Percentiles rank a stretch among this genome's conserved stretches.
Evolutionary conservation across 2,113 vertebrate genomes (phyloP).

Genomic region (Colius striatus): DNA sequence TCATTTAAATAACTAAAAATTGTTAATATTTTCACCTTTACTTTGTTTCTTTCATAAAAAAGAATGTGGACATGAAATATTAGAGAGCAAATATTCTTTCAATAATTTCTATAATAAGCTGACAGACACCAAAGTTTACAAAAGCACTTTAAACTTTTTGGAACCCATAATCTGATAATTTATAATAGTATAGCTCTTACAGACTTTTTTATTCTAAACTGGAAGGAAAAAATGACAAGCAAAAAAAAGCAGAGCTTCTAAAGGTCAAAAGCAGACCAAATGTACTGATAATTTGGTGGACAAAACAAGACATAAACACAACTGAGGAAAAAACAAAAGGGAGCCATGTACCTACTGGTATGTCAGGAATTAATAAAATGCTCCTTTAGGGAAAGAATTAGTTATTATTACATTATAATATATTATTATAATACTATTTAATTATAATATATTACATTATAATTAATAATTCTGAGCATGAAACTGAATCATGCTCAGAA

Average conservation of each 20-base stretch:
- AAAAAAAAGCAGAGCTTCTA: not conserved
- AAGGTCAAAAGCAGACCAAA: not conserved
- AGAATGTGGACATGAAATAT: not conserved
- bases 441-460: not conserved
- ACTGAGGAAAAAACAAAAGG: not conserved
- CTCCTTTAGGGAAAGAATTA: not conserved
- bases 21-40: not conserved
- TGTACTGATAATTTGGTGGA: not conserved
- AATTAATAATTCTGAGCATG: not conserved
- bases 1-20: not conserved
- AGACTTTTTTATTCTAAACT: not conserved
- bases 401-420: not conserved
- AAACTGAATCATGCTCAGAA: not conserved
- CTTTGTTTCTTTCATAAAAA: not conserved
- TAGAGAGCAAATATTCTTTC: not conserved
- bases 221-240: not conserved
- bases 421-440: too few species aligned
- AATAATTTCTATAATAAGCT: not conserved
- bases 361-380: not conserved
- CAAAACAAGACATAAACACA: not conserved
- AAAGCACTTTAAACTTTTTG: not conserved
- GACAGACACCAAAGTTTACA: not conserved
- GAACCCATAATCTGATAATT: not conserved
- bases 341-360: not conserved
- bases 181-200: not conserved